Evolutionary conservation across 2,113 vertebrate genomes (phyloP).

Genomic region (Ia io): DNA sequence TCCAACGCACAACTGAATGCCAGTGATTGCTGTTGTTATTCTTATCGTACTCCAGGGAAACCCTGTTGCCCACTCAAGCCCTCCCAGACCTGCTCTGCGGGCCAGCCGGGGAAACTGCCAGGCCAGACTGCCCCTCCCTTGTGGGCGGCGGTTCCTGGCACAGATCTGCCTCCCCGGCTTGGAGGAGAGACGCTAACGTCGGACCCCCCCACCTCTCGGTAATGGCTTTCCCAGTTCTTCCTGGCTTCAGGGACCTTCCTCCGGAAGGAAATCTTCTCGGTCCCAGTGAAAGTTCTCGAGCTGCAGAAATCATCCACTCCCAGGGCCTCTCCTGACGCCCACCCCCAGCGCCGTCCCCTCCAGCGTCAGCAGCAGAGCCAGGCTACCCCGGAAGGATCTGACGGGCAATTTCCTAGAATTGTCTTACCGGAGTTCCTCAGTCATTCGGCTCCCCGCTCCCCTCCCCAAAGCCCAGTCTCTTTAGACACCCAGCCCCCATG

Average conservation of each 20-base stretch:
- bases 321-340: background rate
- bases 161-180: fast-evolving
- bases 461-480: background rate
- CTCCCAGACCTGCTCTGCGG: background rate
- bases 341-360: background rate
- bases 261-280: conserved; percentile 68
- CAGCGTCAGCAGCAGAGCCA: conserved; percentile 54
- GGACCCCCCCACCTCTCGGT: background rate
- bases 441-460: conserved; percentile 6
- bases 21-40: conserved; percentile 11
- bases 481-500: background rate
- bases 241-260: conserved; percentile 45
- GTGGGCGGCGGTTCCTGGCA: conserved; percentile 23
- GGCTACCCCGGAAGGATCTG: conserved; percentile 79
- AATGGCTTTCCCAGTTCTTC: conserved; percentile 68
- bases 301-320: background rate
- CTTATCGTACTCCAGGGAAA: conserved; percentile 50
- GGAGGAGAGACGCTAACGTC: background rate
- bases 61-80: background rate
- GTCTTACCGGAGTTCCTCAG: conserved; percentile 60
- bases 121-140: conserved; percentile 25
- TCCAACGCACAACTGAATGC: background rate
- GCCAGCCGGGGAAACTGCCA: background rate
- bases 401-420: conserved; percentile 73
- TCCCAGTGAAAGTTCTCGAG: conserved; percentile 64